A percentile compares a stretch with the other conserved stretches of the same genome.
phyloP scores from a whole-genome alignment of 1,140 invertebrate genomes.

The Leptopilina clavipes region DNA sequence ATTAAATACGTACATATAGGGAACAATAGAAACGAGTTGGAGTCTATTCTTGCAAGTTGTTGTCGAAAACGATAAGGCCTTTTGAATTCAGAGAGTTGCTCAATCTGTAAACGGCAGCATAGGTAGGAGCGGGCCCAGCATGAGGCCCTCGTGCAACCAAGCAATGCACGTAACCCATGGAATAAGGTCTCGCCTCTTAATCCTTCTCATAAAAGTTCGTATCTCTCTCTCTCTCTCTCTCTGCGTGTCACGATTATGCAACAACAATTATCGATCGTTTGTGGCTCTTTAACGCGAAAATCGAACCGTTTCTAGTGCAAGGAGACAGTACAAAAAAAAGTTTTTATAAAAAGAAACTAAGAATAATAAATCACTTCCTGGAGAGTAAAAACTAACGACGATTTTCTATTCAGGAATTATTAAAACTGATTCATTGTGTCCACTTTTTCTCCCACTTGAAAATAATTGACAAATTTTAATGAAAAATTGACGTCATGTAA shows the following conservation, averaged over 20 bases:
- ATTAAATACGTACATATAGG: too few species aligned
- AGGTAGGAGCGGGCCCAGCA: constrained; percentile 51
- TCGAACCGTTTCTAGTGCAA: constrained; percentile 56
- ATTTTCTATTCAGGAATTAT: too few species aligned
- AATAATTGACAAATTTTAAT: too few species aligned
- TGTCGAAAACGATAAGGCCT: constrained; percentile 56
- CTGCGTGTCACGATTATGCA: constrained; percentile 55
- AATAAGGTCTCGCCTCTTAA: constrained; percentile 23
- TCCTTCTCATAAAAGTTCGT: background rate
- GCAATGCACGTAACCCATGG: constrained; percentile 23
- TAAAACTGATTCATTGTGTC: too few species aligned
- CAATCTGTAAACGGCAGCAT: constrained; percentile 43
- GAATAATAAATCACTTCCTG: too few species aligned
- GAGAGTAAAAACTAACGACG: too few species aligned
- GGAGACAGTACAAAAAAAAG: too few species aligned
- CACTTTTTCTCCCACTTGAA: too few species aligned
- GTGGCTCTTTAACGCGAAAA: constrained; percentile 62
- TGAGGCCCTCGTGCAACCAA: constrained; percentile 44
- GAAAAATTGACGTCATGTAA: background rate
- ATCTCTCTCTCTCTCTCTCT: background rate
- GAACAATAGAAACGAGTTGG: background rate
- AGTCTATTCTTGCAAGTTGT: constrained; percentile 45
- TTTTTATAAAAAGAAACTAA: too few species aligned
- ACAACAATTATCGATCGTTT: constrained; percentile 64
- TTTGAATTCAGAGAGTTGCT: constrained; percentile 48